Percentiles rank a stretch among this genome's conserved stretches.
Conservation (phyloP, 2,113 vertebrate species). For the Pelusios castaneus region DNA sequence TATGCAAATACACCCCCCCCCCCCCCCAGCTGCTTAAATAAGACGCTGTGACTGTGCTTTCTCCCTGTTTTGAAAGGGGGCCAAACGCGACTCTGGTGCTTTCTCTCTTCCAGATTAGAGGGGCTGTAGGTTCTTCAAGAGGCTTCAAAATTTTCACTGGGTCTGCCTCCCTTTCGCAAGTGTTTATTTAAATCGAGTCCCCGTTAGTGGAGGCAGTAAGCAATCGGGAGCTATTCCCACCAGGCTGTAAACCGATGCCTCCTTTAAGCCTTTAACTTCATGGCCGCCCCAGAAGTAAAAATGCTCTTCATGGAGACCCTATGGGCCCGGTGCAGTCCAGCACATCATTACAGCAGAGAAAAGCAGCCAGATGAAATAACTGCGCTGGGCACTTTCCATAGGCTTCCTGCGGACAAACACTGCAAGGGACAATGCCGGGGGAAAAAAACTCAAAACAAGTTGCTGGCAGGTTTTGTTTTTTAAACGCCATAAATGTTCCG, state of each 20-base stretch:
- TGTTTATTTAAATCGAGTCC: slow-evolving; percentile 87
- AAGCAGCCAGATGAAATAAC: slow-evolving; percentile 92
- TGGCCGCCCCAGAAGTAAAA: slow-evolving; percentile 84
- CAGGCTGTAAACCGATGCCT: slow-evolving; percentile 91
- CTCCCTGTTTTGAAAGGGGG: slow-evolving; percentile 64
- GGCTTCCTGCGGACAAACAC: slow-evolving; percentile 87
- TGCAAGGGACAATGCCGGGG: slow-evolving; percentile 71
- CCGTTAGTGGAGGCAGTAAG: slow-evolving; percentile 82
- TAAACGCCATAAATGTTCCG: slow-evolving; percentile 68
- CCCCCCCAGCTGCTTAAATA: slow-evolving; percentile 39
- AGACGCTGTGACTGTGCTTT: slow-evolving; percentile 65
- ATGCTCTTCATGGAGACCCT: slow-evolving; percentile 94
- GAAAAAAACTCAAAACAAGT: slow-evolving; percentile 55
- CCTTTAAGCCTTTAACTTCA: slow-evolving; percentile 86
- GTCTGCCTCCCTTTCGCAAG: slow-evolving; percentile 71
- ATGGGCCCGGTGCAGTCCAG: slow-evolving; percentile 92
- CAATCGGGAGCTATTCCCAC: slow-evolving; percentile 87
- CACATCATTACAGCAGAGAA: slow-evolving; percentile 92
- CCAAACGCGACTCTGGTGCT: slow-evolving; percentile 48
- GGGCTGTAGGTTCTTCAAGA: slow-evolving; percentile 65
- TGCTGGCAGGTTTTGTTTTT: slow-evolving; percentile 55
- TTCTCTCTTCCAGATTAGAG: slow-evolving; percentile 25
- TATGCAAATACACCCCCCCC: slow-evolving; percentile 44
- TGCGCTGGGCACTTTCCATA: slow-evolving; percentile 85
- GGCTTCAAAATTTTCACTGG: slow-evolving; percentile 67